Evolutionary conservation across 2,113 vertebrate genomes (phyloP).

Genomic region (Saccopteryx bilineata): DNA sequence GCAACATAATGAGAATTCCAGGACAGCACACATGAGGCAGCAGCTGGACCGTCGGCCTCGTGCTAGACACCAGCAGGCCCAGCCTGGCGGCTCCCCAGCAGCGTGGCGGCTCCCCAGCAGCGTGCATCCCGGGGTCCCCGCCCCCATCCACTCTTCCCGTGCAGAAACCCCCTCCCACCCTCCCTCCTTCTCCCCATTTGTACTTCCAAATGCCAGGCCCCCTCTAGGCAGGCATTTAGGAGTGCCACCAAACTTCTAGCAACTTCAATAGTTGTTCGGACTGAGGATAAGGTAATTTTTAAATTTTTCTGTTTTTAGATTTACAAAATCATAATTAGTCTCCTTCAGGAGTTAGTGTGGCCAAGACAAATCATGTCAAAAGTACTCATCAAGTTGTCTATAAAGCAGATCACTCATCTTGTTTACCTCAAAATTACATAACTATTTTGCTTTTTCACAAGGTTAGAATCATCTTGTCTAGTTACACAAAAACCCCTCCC

Average conservation of each 20-base stretch:
- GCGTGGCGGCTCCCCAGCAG: too few relatives aligned
- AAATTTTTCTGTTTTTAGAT: background rate
- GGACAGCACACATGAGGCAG: background rate
- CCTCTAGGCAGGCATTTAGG: background rate
- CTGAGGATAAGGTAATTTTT: background rate
- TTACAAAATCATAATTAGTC: background rate
- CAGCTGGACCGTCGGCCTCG: background rate
- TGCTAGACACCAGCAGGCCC: background rate
- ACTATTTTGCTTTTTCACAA: slow-evolving; percentile 4
- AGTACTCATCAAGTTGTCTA: background rate
- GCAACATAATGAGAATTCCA: slow-evolving; percentile 67
- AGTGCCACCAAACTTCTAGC: background rate
- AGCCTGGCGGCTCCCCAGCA: accelerated
- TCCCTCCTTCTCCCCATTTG: background rate
- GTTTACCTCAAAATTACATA: background rate
- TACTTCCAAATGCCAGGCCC: background rate
- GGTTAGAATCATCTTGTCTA: background rate
- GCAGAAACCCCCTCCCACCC: too few relatives aligned
- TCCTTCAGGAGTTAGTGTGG: background rate
- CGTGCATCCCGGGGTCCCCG: background rate
- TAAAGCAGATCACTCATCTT: background rate
- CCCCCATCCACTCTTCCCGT: background rate
- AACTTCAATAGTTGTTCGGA: background rate
- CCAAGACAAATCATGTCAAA: slow-evolving; percentile 15
- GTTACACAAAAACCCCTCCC: background rate